Percentiles rank a stretch among this genome's conserved stretches.
These are phyloP conservation scores for Aphodius granarius DNA, from an alignment of 2,888 invertebrate genomes.

Conservation along the genomic window DNA sequence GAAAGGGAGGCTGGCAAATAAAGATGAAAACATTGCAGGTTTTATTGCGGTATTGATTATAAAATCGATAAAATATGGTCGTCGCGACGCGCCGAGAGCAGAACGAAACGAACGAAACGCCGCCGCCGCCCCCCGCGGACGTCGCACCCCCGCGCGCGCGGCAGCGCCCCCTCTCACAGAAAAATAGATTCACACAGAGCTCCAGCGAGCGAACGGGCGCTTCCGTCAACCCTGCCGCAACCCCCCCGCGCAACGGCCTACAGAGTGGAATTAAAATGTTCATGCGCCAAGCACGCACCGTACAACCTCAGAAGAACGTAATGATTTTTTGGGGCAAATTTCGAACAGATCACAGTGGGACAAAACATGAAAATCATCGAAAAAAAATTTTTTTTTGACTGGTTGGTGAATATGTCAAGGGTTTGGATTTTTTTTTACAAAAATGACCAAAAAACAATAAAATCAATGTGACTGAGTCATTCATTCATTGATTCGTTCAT, in stretches of 20 bases:
- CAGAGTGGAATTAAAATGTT: constrained; percentile 53
- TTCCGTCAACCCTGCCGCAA: constrained; percentile 37
- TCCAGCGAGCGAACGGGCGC: constrained; percentile 49
- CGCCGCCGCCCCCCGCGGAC: constrained; percentile 16
- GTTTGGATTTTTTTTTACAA: background rate
- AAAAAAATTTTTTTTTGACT: too few species aligned
- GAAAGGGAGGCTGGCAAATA: constrained; percentile 51
- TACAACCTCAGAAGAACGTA: constrained; percentile 63
- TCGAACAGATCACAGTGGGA: constrained; percentile 38
- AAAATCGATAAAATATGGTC: constrained; percentile 58
- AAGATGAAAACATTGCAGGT: constrained; percentile 58
- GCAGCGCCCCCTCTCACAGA: constrained; percentile 38
- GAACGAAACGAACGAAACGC: background rate
- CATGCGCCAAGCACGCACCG: constrained; percentile 52
- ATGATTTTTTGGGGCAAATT: constrained; percentile 86
- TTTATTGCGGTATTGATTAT: constrained; percentile 60
- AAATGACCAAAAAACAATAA: background rate
- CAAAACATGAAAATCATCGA: constrained; percentile 21
- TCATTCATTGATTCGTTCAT: background rate
- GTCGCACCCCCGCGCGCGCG: constrained; percentile 29
- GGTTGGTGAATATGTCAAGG: background rate
- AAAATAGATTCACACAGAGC: constrained; percentile 54
- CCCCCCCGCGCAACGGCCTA: constrained; percentile 47
- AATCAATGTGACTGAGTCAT: background rate
- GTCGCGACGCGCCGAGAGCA: constrained; percentile 27